Base-by-base conservation (phyloP, 2,797 vertebrate genomes). In the Furcifer pardalis region DNA sequence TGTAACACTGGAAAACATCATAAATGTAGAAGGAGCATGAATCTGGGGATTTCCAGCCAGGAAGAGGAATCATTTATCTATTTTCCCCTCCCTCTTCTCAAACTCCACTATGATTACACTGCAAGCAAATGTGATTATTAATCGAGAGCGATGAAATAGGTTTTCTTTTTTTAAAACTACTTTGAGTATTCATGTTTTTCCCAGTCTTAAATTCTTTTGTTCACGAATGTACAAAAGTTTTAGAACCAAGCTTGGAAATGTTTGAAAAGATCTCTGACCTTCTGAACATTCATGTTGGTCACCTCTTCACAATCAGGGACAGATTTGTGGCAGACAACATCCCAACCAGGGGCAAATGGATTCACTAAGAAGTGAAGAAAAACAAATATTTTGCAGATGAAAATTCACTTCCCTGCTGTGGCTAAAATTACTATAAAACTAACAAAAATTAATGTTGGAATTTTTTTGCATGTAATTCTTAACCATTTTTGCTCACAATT, bases 331-430 rank as follows among this genome's bases (percentile, higher is more conserved):
- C 95, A 96, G 25, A 79, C 15, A 82, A 85, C 77, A 90, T 94
- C 91, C 96, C 95, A 95, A 42, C 92, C 93, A 32, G 89, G 86
- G 63, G 90, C 92, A 82, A 95, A 95, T 46, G 95, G 94, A 30
- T 89, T 94, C n/a, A 96, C 95, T 96, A 37, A n/a, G 66, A 84
- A 84, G 77, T 62, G 52, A 85, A 83, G 60, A 46, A 42, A 4
- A 37, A 49, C 27, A 56, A 79, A 30, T 23, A 32, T 71, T 77
- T 77, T 4, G 8, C 40, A 32, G 63, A 65, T 4, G 46, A 86
- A 80, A 35, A 52, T 27, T 7, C 10, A 2, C 17, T 60, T 30
- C 8, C 37, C 23, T 75, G 23, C 30, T 56, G 8, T 59, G 37
- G 13, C 46, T 42, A 52, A 59, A 44, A 30, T 77, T 40, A 40